Base-by-base conservation (phyloP, 2,888 invertebrate species). In the Sinopyrophorus schimmeli region DNA sequence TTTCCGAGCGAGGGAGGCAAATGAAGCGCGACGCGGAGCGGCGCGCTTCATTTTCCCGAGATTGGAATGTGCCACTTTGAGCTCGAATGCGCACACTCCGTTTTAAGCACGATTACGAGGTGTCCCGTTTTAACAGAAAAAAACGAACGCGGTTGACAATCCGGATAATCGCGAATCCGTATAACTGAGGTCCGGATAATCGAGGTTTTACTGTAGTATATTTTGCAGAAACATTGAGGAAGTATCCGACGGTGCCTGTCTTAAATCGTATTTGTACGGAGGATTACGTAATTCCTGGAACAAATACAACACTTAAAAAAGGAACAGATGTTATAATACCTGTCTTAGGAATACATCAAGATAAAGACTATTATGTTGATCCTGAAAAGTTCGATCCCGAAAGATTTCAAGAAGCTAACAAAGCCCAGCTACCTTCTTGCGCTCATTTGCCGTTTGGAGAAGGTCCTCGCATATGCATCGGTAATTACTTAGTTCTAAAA, bases 401-500 rank as follows among this genome's bases (percentile, higher is more conserved):
- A 21, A 11, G 51, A 11, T 51, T 51, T 17, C 26, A 23, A 9
- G 26, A 40, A 18, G 46, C 42, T 18, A 30, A 30, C 30, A 14
- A 14, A 6, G 23, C 20, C 5, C 1, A 3, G 6, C 14, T 15
- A n/a, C 30, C 3, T 3, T 16, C 30, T 3, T 37, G 9, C 11
- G 23, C 39, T 14, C 32, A 37, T 7, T 12, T 44, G n/a, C 37
- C 44, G 2, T 44, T 44, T 15, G 44, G 44, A 1, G 37, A 35
- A n/a, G 46, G 46, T 1, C 46, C 15, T 7, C 2, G 30, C 6
- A 5, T 14, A 14, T 30, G 30, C 7, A 30, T 30, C 1, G 51
- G 56, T 7, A 34, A n/a, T n/a, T n/a, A n/a, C n/a, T n/a, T n/a
- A 66, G n/a, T n/a, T n/a, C 6, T 18, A 18, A 18, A 18, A 6